Base-by-base conservation (phyloP, 2,797 vertebrate species). In the Orientallactaga sibirica region DNA sequence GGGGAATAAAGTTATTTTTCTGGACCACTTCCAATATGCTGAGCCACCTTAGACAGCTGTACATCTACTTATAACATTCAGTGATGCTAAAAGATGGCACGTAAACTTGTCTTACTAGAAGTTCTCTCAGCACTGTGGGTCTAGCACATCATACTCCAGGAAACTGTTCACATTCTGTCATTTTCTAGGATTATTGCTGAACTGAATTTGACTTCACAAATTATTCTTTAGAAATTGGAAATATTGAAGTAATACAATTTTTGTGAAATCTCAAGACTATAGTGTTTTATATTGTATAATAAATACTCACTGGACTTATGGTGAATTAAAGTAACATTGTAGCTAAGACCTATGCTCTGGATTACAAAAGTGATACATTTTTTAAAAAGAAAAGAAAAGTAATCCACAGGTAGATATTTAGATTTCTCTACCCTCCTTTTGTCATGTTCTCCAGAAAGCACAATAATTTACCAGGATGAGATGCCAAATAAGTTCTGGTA, bases 181-280 rank as follows among this genome's bases (percentile, higher is more conserved):
- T 82, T 90, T 48, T 90, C 76, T 76, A 88, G 48, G 52, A 67
- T 64, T 92, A 5, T 68, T 88, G 62, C 86, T 68, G 41, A 94
- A 68, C 67, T 66, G 27, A 64, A 22, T 48, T 2, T 92, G 77
- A 19, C 24, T 48, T 88, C 25, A 82, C 90, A 83, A 71, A 92
- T 85, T 61, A 15, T 61, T 73, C 6, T 87, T 86, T 91, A 66
- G 14, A 43, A 75, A 33, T 70, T 86, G 24, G 71, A 87, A 74
- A 81, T 89, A 64, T 7, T 88, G 24, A 92, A 68, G 52, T 85
- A 68, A 8, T 58, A 25, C 22, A 75, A 73, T 68, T 55, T 88
- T 64, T 81, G 10, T 81, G 14, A 55, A 86, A 86, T 75, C 6
- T 19, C 55, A 71, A 18, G 77, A 8, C 41, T 16, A n/a, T 27